Base-by-base conservation (phyloP, 2,888 invertebrate genomes). In the Siphlonurus alternatus region DNA sequence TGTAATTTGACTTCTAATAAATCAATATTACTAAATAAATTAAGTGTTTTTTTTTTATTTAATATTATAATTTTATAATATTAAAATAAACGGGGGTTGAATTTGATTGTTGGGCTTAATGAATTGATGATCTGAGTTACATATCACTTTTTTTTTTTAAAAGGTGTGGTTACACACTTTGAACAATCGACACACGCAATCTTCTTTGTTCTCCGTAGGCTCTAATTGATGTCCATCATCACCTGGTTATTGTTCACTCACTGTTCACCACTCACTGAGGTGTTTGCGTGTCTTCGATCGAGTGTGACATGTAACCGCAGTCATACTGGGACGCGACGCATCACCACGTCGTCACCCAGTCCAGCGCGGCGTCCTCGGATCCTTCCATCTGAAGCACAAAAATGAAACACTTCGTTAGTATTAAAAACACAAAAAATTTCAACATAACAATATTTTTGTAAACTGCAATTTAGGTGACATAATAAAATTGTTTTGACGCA, bases 291-390 rank as follows among this genome's bases (percentile, higher is more conserved):
- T n/a, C n/a, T n/a, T n/a, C n/a, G n/a, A n/a, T n/a, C n/a, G 7
- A 38, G 5, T 15, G 38, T 38, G 38, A 38, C 38, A 38, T 38
- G 38, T 38, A 38, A 38, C 7, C 38, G 38, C 38, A 38, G 38
- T 38, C 19, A 56, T 56, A 56, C 56, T n/a, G 56, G 56, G 5
- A 22, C 7, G 19, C 7, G 56, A 20, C 7, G 5, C 7, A 56
- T 56, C 56, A 56, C 56, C 56, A 56, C n/a, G 56, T 20, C 7
- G 56, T 56, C n/a, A 56, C 56, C 56, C 56, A 56, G 56, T 56
- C 56, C 56, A 56, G 22, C 5, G 56, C 56, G 7, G 56, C 56
- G 56, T 56, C 56, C 22, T 56, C 56, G 56, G 19, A 20, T 7
- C 56, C 56, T 22, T 56, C 56, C 56, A 56, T 56, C 56, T 56